Base-by-base conservation (phyloP, 2,888 invertebrate genomes). In the Andrena camellia region DNA sequence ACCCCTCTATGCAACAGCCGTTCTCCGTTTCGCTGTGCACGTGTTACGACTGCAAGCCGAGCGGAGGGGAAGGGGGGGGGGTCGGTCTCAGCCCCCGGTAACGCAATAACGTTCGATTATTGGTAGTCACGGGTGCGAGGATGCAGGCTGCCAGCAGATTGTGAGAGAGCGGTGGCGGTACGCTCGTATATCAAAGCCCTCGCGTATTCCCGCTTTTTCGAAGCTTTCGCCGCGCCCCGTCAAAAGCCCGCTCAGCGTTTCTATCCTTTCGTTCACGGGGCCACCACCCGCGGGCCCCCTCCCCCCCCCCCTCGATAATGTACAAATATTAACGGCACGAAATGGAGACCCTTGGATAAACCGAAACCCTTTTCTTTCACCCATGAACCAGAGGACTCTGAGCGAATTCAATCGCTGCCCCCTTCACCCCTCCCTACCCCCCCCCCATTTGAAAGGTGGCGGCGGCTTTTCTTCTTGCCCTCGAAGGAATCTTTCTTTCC, bases 31-130 rank as follows among this genome's bases (percentile, higher is more conserved):
- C 85, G 71, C 29, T 52, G 48, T 66, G 78, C 86, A 85, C 85
- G 79, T 85, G 83, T 78, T 81, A 77, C 77, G 85, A 78, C 60
- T 69, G 75, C 62, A 74, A 70, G 62, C 63, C 63, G 26, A 0
- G 13, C 42, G 42, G 13, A 4, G 42, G 1, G 42, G n/a, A n/a
- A n/a, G n/a, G 10, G 2, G 10, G 35, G 2, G 2, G 42, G 33
- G 10, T 17, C 23, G 57, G 48, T 78, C 78, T 77, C 60, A 79
- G 72, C 78, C 82, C 81, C 83, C 72, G 85, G 90, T 90, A 92
- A 92, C 90, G 92, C 91, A 92, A 92, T 93, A 93, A 92, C 90
- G 90, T 92, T 92, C 92, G 92, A 93, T 93, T 92, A 92, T 92
- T 91, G 91, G 91, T 90, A 91, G 92, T 91, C 89, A 90, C 89